Evolutionary conservation across 35 echinoderm and acorn worm species (phyloP).

Genomic region (Lytechinus variegatus): DNA sequence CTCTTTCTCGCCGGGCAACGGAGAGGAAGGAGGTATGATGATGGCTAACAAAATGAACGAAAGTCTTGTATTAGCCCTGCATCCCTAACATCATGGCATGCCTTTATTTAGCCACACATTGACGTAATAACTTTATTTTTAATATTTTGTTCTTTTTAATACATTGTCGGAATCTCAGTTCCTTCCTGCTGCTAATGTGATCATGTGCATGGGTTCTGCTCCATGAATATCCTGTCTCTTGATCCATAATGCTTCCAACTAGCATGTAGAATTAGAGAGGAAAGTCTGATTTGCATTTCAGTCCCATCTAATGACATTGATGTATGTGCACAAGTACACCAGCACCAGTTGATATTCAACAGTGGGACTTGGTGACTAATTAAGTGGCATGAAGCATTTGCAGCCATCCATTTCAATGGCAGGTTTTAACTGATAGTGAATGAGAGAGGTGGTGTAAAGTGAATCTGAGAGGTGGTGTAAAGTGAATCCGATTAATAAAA

Average conservation of each 20-base stretch:
- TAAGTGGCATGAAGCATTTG: neutral
- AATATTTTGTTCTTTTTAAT: neutral
- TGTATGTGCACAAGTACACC: neutral
- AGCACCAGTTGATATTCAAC: neutral
- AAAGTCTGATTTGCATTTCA: neutral
- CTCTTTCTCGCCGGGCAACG: constrained; percentile 24
- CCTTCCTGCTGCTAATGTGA: neutral
- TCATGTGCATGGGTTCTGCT: neutral
- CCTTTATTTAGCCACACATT: neutral
- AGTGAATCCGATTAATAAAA: neutral
- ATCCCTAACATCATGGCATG: constrained; percentile 1
- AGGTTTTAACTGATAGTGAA: neutral
- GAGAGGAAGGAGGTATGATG: constrained; percentile 36
- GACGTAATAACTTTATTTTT: neutral
- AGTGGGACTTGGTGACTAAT: constrained; percentile 10
- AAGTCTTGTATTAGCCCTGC: neutral
- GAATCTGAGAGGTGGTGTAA: neutral
- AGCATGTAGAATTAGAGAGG: constrained; percentile 11
- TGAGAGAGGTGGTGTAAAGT: neutral
- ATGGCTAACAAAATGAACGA: constrained; percentile 5
- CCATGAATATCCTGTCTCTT: neutral
- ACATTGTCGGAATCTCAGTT: neutral
- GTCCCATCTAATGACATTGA: neutral
- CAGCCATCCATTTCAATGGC: neutral
- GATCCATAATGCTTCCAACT: constrained; percentile 9